These are phyloP conservation scores for Eidolon helvum DNA, from an alignment of 2,113 vertebrate genomes.

Conservation along the genomic window DNA sequence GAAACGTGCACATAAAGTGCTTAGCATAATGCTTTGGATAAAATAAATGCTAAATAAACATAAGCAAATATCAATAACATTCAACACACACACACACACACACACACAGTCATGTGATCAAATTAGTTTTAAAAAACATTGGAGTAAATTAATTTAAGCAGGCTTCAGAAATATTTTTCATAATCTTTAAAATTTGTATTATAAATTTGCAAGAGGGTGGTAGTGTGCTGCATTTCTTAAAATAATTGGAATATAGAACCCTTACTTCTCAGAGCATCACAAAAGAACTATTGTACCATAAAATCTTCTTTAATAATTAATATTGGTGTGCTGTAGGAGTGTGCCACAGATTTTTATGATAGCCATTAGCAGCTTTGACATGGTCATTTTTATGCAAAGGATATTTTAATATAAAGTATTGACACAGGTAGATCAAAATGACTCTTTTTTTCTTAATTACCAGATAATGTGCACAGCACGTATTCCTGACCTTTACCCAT, in stretches of 20 bases:
- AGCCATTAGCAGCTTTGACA: neutral
- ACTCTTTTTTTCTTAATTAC: neutral
- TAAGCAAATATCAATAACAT: neutral
- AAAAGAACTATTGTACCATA: neutral
- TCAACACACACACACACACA: neutral
- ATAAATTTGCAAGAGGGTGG: neutral
- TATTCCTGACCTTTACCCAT: neutral
- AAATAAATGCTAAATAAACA: constrained; percentile 13
- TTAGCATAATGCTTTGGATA: neutral
- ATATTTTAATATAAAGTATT: neutral
- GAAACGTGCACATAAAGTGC: neutral
- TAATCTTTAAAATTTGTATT: neutral
- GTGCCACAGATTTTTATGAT: neutral
- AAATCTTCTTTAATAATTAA: neutral
- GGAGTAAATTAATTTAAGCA: neutral
- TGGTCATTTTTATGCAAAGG: neutral
- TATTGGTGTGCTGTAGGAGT: neutral
- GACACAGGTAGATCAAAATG: neutral
- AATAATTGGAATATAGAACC: neutral
- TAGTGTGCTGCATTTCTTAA: neutral
- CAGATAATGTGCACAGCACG: neutral
- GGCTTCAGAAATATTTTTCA: neutral
- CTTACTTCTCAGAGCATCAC: neutral
- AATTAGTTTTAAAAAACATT: neutral
- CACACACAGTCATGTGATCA: neutral